Percentiles rank a stretch among this genome's conserved stretches.
These are phyloP conservation scores for Rhagonycha fulva DNA, from an alignment of 2,888 invertebrate genomes.

Conservation along the genomic window DNA sequence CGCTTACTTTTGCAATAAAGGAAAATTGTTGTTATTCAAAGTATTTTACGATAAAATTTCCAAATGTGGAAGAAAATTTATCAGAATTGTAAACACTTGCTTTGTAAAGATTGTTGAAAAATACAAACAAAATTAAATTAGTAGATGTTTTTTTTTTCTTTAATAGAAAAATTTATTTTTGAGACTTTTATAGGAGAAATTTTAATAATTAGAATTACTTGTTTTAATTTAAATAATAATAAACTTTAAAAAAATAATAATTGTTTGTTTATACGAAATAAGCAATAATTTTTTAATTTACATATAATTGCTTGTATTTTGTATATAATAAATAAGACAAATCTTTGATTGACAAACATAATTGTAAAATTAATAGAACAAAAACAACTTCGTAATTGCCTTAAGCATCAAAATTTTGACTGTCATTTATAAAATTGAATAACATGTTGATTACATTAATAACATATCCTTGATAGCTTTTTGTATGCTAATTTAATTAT, in stretches of 20 bases:
- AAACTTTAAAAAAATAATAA: too few species aligned
- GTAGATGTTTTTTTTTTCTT: too few species aligned
- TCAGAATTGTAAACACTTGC: neutral
- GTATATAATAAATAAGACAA: neutral
- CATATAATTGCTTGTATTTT: neutral
- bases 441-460: constrained; percentile 3
- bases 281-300: neutral
- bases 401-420: constrained; percentile 4
- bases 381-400: constrained; percentile 10
- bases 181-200: too few species aligned
- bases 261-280: neutral
- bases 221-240: too few species aligned
- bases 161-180: too few species aligned
- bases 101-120: too few species aligned
- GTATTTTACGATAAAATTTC: neutral
- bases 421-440: constrained; percentile 3
- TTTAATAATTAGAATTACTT: too few species aligned
- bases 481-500: constrained; percentile 3
- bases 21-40: neutral
- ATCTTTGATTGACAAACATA: constrained; percentile 16
- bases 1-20: neutral
- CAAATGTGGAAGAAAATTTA: neutral
- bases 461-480: constrained; percentile 3
- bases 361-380: constrained; percentile 6
- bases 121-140: too few species aligned